Conservation (phyloP, 1,140 invertebrate genomes). For the Drosophila rhopaloa region DNA sequence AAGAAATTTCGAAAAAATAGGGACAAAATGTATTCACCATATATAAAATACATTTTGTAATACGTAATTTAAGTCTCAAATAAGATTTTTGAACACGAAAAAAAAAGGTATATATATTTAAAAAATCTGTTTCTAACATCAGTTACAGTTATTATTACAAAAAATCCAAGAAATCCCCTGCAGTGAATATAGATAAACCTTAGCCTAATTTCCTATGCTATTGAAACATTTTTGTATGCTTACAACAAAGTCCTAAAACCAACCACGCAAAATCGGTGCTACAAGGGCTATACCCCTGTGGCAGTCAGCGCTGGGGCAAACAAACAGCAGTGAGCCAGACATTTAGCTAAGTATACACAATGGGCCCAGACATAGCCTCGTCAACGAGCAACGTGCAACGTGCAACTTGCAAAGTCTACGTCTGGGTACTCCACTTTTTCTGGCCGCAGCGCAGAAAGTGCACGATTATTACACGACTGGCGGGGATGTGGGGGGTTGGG, state of each 20-base stretch:
- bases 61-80: too few relatives aligned
- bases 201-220: too few relatives aligned
- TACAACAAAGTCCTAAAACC: neutral
- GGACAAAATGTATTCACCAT: too few relatives aligned
- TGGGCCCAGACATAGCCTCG: constrained; percentile 56
- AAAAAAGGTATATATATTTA: too few relatives aligned
- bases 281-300: constrained; percentile 5
- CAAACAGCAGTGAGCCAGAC: constrained; percentile 49
- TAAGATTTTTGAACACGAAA: too few relatives aligned
- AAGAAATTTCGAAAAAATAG: too few relatives aligned
- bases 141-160: too few relatives aligned
- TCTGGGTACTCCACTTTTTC: constrained; percentile 23
- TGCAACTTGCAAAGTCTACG: constrained; percentile 15
- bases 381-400: constrained; percentile 18
- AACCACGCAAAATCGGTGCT: neutral
- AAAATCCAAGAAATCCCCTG: neutral
- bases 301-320: constrained; percentile 8
- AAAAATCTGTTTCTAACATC: too few relatives aligned
- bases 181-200: too few relatives aligned
- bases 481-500: constrained; percentile 19
- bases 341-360: constrained; percentile 69
- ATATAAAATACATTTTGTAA: too few relatives aligned
- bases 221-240: too few relatives aligned
- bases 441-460: constrained; percentile 56
- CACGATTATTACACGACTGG: constrained; percentile 70